These are phyloP conservation scores for Pomacea canaliculata DNA, from an alignment of 2,888 invertebrate genomes.

Conservation along the genomic window DNA sequence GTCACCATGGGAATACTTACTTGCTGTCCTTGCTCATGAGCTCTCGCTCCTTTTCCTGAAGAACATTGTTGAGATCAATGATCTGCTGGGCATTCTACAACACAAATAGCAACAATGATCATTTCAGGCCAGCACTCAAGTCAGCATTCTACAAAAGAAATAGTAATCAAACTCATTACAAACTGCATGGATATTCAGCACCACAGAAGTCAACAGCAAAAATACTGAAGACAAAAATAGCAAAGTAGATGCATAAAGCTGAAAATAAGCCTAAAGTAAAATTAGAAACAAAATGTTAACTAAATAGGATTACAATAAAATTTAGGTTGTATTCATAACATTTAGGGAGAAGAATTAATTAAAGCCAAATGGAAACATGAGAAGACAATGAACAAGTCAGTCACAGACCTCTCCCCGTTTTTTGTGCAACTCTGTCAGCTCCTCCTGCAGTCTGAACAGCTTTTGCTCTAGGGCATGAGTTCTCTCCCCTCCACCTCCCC, in stretches of 20 bases:
- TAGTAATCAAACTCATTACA: too few relatives aligned
- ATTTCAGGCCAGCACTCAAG: too few relatives aligned
- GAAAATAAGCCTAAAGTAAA: too few relatives aligned
- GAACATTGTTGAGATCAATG: conserved; percentile 86
- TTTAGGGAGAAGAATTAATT: too few relatives aligned
- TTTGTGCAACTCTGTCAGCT: conserved; percentile 89
- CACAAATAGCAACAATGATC: background rate
- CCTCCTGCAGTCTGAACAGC: conserved; percentile 88
- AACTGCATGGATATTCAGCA: too few relatives aligned
- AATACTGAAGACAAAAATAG: too few relatives aligned
- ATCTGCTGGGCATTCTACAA: conserved; percentile 86
- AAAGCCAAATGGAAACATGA: background rate
- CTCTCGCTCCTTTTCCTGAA: conserved; percentile 87
- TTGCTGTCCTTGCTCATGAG: conserved; percentile 80
- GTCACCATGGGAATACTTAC: conserved; percentile 69
- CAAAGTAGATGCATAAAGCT: too few relatives aligned
- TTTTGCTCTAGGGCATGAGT: conserved; percentile 81
- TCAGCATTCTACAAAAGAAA: too few relatives aligned
- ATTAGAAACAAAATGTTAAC: too few relatives aligned
- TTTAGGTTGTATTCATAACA: too few relatives aligned
- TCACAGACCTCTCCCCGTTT: conserved; percentile 81
- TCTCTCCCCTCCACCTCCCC: conserved; percentile 46
- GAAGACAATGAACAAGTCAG: background rate
- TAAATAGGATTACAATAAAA: too few relatives aligned
- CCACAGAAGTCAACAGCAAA: too few relatives aligned